These are phyloP conservation scores for Coleophora deauratella DNA, from an alignment of 2,888 invertebrate genomes.

Conservation along the genomic window DNA sequence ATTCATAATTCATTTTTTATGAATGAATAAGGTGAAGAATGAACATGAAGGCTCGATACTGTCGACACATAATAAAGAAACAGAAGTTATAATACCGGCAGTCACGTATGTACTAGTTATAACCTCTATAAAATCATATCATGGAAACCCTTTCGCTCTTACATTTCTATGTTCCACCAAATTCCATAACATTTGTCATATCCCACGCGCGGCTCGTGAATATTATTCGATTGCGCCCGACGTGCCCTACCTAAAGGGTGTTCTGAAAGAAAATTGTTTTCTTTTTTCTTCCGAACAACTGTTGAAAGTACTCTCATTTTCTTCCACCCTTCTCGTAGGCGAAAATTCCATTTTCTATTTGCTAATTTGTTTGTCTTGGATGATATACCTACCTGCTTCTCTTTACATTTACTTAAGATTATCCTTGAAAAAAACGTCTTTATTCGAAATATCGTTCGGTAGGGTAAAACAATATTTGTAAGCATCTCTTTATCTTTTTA, in stretches of 20 bases:
- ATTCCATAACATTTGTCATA: slow-evolving; percentile 37
- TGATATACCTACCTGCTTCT: not conserved
- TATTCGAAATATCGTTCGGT: no score
- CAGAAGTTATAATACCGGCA: no score
- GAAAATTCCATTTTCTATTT: not conserved
- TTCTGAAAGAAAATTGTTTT: slow-evolving; percentile 34
- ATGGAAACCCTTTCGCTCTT: slow-evolving; percentile 19
- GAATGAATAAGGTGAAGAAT: no score
- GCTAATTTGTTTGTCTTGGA: not conserved
- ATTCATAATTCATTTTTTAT: no score
- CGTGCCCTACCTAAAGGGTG: slow-evolving; percentile 28
- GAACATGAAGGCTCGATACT: no score
- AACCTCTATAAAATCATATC: slow-evolving; percentile 13
- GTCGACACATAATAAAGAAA: no score
- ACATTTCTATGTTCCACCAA: slow-evolving; percentile 18
- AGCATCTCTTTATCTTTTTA: no score
- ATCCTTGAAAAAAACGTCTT: no score
- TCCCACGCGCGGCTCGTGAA: slow-evolving; percentile 33
- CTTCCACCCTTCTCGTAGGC: slow-evolving; percentile 16
- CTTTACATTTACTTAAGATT: not conserved
- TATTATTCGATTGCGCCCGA: slow-evolving; percentile 44
- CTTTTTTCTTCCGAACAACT: slow-evolving; percentile 23
- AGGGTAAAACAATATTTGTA: no score
- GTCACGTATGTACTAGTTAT: no score
- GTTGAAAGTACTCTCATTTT: slow-evolving; percentile 19